Conservation (phyloP, 2,888 invertebrate genomes). For the Lasioglossum oenotherae region DNA sequence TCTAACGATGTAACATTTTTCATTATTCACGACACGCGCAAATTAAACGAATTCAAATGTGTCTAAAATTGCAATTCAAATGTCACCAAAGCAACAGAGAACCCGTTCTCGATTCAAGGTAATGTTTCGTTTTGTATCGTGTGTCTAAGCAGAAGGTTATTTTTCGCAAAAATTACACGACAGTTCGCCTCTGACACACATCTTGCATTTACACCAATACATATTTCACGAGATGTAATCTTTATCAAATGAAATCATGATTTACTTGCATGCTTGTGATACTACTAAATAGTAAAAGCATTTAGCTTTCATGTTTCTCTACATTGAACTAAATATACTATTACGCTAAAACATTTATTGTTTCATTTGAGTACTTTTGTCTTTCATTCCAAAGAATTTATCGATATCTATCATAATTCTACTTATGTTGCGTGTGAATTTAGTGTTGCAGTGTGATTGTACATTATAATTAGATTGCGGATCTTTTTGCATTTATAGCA, state of each 20-base stretch:
- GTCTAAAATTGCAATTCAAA: conserved; percentile 68
- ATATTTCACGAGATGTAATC: background rate
- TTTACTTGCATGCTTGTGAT: background rate
- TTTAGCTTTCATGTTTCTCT: background rate
- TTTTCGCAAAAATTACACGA: background rate
- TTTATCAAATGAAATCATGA: background rate
- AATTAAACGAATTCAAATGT: conserved; percentile 50
- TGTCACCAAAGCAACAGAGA: conserved; percentile 78
- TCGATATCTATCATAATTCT: background rate
- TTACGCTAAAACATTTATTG: background rate
- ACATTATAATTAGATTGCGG: background rate
- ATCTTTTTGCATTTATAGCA: too few relatives aligned
- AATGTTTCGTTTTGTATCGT: conserved; percentile 46
- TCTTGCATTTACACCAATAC: background rate
- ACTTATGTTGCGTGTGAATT: background rate
- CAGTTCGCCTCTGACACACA: background rate
- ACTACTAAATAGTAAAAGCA: background rate
- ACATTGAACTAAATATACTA: background rate
- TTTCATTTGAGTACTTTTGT: background rate
- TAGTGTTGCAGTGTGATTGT: background rate
- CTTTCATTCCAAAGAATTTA: background rate
- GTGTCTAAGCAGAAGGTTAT: conserved; percentile 13
- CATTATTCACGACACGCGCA: conserved; percentile 21
- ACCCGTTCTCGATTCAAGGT: conserved; percentile 80
- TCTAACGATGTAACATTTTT: conserved; percentile 26